Evolutionary conservation across 2,888 invertebrate genomes (phyloP).

Genomic region (Eulithis prunata): DNA sequence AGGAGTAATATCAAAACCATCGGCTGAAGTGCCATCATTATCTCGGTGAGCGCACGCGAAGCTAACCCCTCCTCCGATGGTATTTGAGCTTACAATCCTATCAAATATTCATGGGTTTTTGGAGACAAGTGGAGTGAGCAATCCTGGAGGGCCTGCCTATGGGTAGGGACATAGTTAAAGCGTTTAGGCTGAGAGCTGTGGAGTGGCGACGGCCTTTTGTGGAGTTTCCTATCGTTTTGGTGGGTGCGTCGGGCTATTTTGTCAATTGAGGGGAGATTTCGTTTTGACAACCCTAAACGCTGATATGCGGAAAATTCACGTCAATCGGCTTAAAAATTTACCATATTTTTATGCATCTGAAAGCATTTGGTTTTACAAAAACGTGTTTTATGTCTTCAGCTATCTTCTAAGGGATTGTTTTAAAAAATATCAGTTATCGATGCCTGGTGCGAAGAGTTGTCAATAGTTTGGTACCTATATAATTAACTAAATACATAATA

Average conservation of each 20-base stretch:
- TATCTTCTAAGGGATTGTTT: too few relatives aligned
- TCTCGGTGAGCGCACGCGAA: slow-evolving; percentile 64
- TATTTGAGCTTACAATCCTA: slow-evolving; percentile 68
- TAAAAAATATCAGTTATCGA: too few relatives aligned
- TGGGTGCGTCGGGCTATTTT: slow-evolving; percentile 76
- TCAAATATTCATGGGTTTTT: slow-evolving; percentile 76
- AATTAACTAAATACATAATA: too few relatives aligned
- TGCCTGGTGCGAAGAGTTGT: too few relatives aligned
- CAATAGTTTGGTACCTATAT: too few relatives aligned
- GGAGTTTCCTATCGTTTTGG: slow-evolving; percentile 79
- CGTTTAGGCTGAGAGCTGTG: slow-evolving; percentile 80
- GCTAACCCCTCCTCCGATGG: slow-evolving; percentile 59
- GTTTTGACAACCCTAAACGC: slow-evolving; percentile 71
- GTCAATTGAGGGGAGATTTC: slow-evolving; percentile 71
- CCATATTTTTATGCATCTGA: not conserved
- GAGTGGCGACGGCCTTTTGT: slow-evolving; percentile 79
- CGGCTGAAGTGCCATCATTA: slow-evolving; percentile 82
- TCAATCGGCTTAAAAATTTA: not conserved
- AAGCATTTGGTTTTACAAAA: not conserved
- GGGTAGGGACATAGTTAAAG: slow-evolving; percentile 80
- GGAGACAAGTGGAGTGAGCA: slow-evolving; percentile 84
- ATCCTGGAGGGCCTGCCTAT: slow-evolving; percentile 65
- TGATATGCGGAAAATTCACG: slow-evolving; percentile 60
- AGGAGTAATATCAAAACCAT: slow-evolving; percentile 80
- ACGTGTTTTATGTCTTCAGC: too few relatives aligned